These are phyloP conservation scores for Heliconius hewitsoni DNA, from an alignment of 1,140 invertebrate species.

Conservation along the genomic window DNA sequence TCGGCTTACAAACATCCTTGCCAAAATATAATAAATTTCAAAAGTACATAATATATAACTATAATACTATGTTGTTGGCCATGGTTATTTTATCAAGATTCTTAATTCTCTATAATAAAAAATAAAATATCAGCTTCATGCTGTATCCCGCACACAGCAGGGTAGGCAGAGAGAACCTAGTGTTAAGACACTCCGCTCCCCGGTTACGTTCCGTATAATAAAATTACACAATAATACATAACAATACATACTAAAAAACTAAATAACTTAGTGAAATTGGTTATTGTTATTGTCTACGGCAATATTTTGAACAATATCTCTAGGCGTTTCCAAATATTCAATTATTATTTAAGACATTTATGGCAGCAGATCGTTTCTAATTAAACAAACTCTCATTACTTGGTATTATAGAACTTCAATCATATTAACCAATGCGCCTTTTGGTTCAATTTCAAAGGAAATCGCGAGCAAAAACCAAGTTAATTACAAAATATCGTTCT, in stretches of 20 bases:
- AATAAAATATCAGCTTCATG: too few relatives aligned
- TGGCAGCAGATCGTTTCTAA: not conserved
- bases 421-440: not conserved
- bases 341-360: not conserved
- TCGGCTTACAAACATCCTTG: not conserved
- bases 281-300: not conserved
- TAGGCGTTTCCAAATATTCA: not conserved
- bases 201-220: too few relatives aligned
- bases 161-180: too few relatives aligned
- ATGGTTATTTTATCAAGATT: too few relatives aligned
- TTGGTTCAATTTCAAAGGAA: conserved; percentile 8
- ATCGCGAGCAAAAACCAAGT: conserved; percentile 8
- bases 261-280: not conserved
- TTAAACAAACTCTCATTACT: conserved; percentile 12
- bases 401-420: not conserved
- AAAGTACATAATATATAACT: not conserved
- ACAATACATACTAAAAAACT: not conserved
- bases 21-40: too few relatives aligned
- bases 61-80: too few relatives aligned
- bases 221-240: not conserved
- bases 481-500: conserved; percentile 18
- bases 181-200: too few relatives aligned
- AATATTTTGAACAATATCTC: not conserved
- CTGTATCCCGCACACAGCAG: too few relatives aligned
- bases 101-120: too few relatives aligned